Evolutionary conservation across 64 coral and sea anemone species (phyloP).

Genomic region (Porites australiensis): DNA sequence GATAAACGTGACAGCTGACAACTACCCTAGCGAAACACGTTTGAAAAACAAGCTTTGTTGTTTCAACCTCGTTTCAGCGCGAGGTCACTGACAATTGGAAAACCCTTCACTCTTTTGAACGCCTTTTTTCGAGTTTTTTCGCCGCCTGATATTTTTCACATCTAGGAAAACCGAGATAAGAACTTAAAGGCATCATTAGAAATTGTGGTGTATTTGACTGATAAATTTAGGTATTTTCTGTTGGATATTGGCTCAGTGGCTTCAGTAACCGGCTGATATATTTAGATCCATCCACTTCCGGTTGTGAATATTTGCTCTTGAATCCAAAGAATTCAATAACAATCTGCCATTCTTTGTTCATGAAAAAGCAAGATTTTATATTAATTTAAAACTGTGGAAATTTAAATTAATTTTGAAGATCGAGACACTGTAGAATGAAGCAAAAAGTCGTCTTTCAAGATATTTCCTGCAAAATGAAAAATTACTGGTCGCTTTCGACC

Average conservation of each 20-base stretch:
- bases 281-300: neutral
- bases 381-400: neutral
- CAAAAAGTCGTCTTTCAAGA: neutral
- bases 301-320: neutral
- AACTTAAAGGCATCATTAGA: neutral
- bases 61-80: slow-evolving; percentile 30
- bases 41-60: neutral
- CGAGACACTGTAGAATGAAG: neutral
- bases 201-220: neutral
- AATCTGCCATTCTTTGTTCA: neutral
- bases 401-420: neutral
- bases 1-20: too few species aligned
- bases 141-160: neutral
- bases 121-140: neutral
- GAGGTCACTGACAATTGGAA: slow-evolving; percentile 9
- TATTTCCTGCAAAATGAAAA: neutral
- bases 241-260: neutral
- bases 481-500: neutral
- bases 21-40: too few species aligned
- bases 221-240: neutral
- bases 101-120: neutral
- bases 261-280: neutral
- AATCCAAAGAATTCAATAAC: neutral
- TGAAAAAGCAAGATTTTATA: neutral
- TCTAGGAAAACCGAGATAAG: neutral